A percentile compares a stretch with the other conserved stretches of the same genome.
Evolutionary conservation across 2,888 invertebrate genomes (phyloP).

Genomic region (Cerceris rybyensis): DNA sequence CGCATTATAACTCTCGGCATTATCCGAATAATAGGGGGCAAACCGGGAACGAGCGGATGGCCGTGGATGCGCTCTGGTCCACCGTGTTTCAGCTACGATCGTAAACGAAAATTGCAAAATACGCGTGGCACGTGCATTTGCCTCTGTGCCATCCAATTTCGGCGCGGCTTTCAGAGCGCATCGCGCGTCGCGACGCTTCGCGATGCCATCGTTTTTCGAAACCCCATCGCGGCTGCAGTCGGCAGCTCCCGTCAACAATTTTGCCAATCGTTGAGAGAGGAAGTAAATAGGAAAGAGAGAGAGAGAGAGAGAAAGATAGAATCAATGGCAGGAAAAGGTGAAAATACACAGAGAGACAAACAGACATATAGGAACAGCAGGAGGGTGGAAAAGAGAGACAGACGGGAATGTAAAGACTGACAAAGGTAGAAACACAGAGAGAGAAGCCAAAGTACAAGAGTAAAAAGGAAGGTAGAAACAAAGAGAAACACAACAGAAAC

Average conservation of each 20-base stretch:
- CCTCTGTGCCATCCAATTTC: conserved; percentile 52
- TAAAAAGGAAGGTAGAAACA: no score
- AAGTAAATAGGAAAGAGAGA: no score
- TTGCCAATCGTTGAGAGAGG: background rate
- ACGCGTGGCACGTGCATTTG: conserved; percentile 23
- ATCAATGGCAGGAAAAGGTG: no score
- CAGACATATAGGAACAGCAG: no score
- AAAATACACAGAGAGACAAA: no score
- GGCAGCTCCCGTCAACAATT: conserved; percentile 17
- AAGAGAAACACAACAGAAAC: no score
- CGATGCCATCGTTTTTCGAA: conserved; percentile 30
- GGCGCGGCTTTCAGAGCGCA: conserved; percentile 14
- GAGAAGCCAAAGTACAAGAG: no score
- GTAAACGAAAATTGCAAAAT: conserved; percentile 70
- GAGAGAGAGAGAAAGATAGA: no score
- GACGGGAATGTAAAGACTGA: no score
- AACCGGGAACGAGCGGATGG: background rate
- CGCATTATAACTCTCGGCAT: conserved; percentile 44
- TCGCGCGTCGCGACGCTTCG: conserved; percentile 26
- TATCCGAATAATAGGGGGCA: conserved; percentile 56
- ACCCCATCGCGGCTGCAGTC: conserved; percentile 2
- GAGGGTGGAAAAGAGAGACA: no score
- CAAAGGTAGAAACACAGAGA: no score
- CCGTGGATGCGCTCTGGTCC: conserved; percentile 22
- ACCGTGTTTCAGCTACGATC: conserved; percentile 58